Evolutionary conservation across 2,888 invertebrate genomes (phyloP).

Genomic region (Aethes cnicana): DNA sequence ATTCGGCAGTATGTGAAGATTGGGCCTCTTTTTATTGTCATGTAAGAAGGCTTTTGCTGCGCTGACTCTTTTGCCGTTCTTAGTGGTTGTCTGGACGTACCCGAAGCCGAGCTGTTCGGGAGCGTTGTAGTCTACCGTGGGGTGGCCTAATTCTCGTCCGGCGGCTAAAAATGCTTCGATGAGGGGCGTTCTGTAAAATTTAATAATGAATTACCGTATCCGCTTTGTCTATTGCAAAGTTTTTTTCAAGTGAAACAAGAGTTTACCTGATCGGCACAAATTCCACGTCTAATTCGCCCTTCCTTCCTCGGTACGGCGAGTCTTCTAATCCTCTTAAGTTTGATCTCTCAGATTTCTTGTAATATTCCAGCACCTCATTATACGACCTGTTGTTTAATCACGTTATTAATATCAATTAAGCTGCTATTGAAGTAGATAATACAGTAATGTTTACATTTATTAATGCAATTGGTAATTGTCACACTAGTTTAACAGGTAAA

Average conservation of each 20-base stretch:
- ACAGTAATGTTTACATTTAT: too few species aligned
- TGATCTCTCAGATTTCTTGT: constrained; percentile 81
- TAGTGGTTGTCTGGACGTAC: constrained; percentile 83
- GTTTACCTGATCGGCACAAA: constrained; percentile 70
- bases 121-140: constrained; percentile 86
- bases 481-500: not conserved
- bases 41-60: constrained; percentile 84
- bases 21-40: constrained; percentile 74
- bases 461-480: not conserved
- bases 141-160: constrained; percentile 83
- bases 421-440: too few species aligned
- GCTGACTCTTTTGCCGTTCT: constrained; percentile 82
- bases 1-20: constrained; percentile 81
- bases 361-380: constrained; percentile 80
- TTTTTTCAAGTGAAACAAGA: too few species aligned
- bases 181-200: constrained; percentile 65
- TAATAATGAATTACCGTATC: not conserved
- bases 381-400: constrained; percentile 78
- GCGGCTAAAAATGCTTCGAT: constrained; percentile 85
- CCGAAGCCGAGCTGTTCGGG: constrained; percentile 81
- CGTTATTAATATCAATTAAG: not conserved
- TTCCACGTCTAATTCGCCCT: constrained; percentile 83
- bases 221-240: not conserved
- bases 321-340: constrained; percentile 60
- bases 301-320: constrained; percentile 74